Conservation (phyloP, 2,888 invertebrate species). For the Notocelia uddmanniana region DNA sequence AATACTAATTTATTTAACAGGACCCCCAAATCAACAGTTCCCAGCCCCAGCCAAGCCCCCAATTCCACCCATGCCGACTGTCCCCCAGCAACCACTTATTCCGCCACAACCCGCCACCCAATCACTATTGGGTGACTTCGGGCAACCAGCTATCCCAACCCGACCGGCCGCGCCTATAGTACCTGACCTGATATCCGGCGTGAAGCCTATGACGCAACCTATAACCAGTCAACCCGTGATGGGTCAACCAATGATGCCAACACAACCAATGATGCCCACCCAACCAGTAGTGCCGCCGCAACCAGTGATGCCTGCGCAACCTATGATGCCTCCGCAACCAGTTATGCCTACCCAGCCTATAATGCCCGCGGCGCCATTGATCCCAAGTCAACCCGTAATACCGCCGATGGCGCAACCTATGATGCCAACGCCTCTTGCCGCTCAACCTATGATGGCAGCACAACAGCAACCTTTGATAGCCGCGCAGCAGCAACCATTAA, state of each 20-base stretch:
- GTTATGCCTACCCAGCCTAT: constrained; percentile 11
- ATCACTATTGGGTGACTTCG: constrained; percentile 65
- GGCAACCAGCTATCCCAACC: constrained; percentile 47
- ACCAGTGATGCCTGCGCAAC: not conserved
- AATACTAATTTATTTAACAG: constrained; percentile 48
- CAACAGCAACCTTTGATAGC: constrained; percentile 51
- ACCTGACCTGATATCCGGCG: constrained; percentile 75
- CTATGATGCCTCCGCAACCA: constrained; percentile 6
- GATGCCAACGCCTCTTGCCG: constrained; percentile 22
- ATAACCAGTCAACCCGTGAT: constrained; percentile 56
- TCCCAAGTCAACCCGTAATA: constrained; percentile 59
- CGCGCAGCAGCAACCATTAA: constrained; percentile 41
- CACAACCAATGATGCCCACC: constrained; percentile 54
- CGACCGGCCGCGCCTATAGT: constrained; percentile 50
- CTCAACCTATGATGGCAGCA: constrained; percentile 47
- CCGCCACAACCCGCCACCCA: constrained; percentile 54
- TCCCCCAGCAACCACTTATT: constrained; percentile 60
- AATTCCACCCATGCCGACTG: constrained; percentile 71
- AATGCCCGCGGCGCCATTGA: constrained; percentile 48
- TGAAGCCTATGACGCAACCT: constrained; percentile 66
- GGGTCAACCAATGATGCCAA: constrained; percentile 50
- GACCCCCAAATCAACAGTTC: constrained; percentile 64
- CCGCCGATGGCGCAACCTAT: constrained; percentile 47
- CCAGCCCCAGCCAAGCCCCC: constrained; percentile 74
- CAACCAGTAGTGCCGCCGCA: constrained; percentile 57